A percentile compares a stretch with the other conserved stretches of the same genome.
phyloP scores from a whole-genome alignment of 1,140 invertebrate genomes.

The Calliphora vicina region DNA sequence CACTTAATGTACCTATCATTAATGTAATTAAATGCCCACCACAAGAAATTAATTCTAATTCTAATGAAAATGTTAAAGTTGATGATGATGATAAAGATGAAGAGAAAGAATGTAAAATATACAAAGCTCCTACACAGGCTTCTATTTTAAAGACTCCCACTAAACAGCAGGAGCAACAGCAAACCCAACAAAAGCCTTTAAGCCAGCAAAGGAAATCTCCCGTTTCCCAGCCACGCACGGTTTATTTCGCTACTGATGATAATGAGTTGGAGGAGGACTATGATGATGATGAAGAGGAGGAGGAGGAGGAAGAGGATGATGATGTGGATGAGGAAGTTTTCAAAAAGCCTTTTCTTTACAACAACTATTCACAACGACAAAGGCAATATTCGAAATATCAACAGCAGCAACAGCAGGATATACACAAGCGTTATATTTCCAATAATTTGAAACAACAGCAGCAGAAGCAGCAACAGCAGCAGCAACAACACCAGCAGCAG shows the following conservation, averaged over 20 bases:
- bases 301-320: not conserved
- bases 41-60: not conserved
- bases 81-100: not conserved
- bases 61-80: not conserved
- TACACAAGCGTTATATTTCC: slow-evolving; percentile 41
- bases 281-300: slow-evolving; percentile 10
- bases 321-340: slow-evolving; percentile 17
- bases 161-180: not conserved
- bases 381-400: slow-evolving; percentile 22
- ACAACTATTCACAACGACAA: not conserved
- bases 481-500: slow-evolving; percentile 43
- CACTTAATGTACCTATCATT: slow-evolving; percentile 21
- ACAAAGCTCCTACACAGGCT: not conserved
- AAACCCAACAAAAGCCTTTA: not conserved
- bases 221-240: not conserved
- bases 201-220: not conserved
- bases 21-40: slow-evolving; percentile 25
- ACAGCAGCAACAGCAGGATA: slow-evolving; percentile 56
- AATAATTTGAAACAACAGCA: slow-evolving; percentile 35
- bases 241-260: slow-evolving; percentile 3
- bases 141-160: slow-evolving; percentile 10
- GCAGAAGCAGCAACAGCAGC: slow-evolving; percentile 45
- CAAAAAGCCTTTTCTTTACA: not conserved
- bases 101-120: not conserved
- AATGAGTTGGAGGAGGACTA: not conserved